These are phyloP conservation scores for Ceyx melanurus DNA, from an alignment of 2,113 vertebrate genomes.

Conservation along the genomic window DNA sequence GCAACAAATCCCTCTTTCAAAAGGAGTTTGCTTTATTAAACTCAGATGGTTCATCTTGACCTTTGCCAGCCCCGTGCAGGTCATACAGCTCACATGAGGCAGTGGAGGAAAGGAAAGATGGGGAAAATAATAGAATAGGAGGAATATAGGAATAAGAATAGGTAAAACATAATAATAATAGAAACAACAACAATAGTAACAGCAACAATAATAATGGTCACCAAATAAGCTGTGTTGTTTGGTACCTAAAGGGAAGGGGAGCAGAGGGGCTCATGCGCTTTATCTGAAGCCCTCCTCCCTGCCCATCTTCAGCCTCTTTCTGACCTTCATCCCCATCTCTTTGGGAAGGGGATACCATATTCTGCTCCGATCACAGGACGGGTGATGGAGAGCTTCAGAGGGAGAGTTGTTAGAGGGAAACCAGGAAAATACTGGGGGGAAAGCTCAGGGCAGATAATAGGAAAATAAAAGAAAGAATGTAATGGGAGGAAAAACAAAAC, in stretches of 20 bases:
- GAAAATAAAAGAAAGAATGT: neutral
- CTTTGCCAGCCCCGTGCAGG: neutral
- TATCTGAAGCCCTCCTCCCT: neutral
- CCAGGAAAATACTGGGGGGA: neutral
- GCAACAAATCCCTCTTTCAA: neutral
- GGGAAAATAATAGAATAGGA: neutral
- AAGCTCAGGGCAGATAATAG: neutral
- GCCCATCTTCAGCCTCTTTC: neutral
- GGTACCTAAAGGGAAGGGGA: neutral
- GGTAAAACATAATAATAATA: too few relatives aligned
- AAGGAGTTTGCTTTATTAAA: neutral
- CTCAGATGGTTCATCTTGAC: neutral
- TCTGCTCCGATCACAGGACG: neutral
- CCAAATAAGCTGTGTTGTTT: neutral
- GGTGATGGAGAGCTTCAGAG: neutral
- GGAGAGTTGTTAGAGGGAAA: neutral
- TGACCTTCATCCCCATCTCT: neutral
- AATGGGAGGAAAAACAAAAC: neutral
- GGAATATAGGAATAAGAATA: neutral
- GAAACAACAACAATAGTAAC: neutral
- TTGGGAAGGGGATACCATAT: neutral
- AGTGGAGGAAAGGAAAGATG: neutral
- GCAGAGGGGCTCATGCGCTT: neutral
- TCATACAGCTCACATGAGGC: rapidly evolving
- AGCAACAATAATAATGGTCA: too few relatives aligned